These are phyloP conservation scores for Lutjanus campechanus DNA, from an alignment of 2,797 vertebrate genomes.

Conservation along the genomic window DNA sequence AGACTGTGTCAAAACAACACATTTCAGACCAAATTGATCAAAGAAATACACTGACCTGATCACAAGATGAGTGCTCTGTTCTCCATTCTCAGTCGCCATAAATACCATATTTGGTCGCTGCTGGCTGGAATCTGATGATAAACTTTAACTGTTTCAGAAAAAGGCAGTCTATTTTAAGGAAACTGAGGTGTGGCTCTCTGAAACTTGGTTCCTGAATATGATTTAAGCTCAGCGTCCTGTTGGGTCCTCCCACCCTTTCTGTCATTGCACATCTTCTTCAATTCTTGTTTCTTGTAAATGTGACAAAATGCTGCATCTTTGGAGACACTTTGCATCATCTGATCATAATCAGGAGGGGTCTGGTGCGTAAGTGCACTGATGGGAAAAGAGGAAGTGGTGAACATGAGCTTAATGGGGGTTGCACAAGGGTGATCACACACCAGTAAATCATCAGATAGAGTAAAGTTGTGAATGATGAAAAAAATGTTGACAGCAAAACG, in stretches of 20 bases:
- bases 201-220: not conserved
- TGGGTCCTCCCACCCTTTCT: not conserved
- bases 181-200: slow-evolving; percentile 17
- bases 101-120: not conserved
- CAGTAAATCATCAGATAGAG: not conserved
- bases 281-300: not conserved
- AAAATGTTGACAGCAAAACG: not conserved
- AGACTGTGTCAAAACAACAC: not conserved
- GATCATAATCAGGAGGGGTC: not conserved
- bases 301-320: not conserved
- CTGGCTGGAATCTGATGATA: not conserved
- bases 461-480: not conserved
- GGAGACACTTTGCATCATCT: not conserved
- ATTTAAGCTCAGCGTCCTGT: not conserved
- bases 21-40: not conserved
- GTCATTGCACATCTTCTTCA: not conserved
- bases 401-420: not conserved
- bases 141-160: not conserved
- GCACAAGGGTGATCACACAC: not conserved
- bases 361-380: not conserved
- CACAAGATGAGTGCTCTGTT: accelerated
- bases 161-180: slow-evolving; percentile 2
- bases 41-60: slow-evolving; percentile 58
- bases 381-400: slow-evolving; percentile 51
- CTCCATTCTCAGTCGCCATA: not conserved